phyloP scores from a whole-genome alignment of 2,797 vertebrate genomes.

The Hafferia zeledoni region DNA sequence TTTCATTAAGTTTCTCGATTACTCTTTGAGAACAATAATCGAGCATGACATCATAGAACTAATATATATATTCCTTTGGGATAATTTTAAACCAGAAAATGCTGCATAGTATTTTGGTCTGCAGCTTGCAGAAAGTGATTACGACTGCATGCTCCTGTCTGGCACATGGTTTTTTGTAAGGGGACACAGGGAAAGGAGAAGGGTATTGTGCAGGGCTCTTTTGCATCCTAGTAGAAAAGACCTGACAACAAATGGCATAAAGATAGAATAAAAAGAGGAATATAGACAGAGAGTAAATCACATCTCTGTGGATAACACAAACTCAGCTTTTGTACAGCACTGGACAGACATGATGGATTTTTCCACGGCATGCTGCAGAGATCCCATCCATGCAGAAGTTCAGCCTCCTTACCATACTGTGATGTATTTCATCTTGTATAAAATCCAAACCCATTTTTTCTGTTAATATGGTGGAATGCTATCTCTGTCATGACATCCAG shows the following conservation, averaged over 20 bases:
- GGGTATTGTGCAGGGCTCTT: background rate
- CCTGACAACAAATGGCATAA: background rate
- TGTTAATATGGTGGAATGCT: too few relatives aligned
- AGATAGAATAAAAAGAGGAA: background rate
- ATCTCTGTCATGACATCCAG: background rate
- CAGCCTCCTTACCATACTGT: background rate
- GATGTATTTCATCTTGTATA: background rate
- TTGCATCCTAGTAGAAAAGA: background rate
- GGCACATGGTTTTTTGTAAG: background rate
- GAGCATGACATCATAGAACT: background rate
- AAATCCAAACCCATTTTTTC: background rate
- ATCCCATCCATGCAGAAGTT: accelerated
- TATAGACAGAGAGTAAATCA: background rate
- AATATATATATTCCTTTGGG: background rate
- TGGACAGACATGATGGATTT: background rate
- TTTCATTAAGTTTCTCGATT: background rate
- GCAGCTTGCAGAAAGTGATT: background rate
- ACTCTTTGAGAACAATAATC: conserved; percentile 36
- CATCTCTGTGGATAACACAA: background rate
- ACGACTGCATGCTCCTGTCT: background rate
- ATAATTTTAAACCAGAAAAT: conserved; percentile 40
- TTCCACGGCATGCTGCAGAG: accelerated
- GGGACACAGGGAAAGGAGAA: background rate
- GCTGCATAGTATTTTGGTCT: background rate
- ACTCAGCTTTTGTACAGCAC: background rate